Base-by-base conservation (phyloP, 2,888 invertebrate genomes). In the Chelonus formosanus region DNA sequence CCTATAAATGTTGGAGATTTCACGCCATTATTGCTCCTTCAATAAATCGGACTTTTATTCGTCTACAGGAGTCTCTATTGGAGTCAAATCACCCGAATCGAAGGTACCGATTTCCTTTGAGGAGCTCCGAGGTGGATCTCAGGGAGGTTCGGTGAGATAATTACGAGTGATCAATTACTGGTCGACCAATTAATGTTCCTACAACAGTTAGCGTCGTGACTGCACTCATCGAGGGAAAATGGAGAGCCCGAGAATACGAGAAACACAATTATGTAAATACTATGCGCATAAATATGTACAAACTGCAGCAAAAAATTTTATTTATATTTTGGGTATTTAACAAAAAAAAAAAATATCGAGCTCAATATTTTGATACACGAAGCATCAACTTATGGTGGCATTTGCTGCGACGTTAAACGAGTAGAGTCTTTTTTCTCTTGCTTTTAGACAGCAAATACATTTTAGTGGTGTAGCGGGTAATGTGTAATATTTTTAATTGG, bases 401-500 rank as follows among this genome's bases (percentile, higher is more conserved):
- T 40, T 40, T 6, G 40, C 7, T 55, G 31, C 44, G 10, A 32
- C 59, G 32, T 45, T 59, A 63, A 63, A 47, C 10, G 57, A 68
- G 65, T 66, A 59, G 52, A 67, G 60, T 67, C 53, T 72, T 72
- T 70, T 72, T 72, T 74, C 74, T 70, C 73, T 20, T 20, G 77
- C 79, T 80, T 80, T 78, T 79, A 80, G 80, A 81, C 78, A 78
- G 78, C 81, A 81, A 81, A 81, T 80, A 81, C 79, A 78, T 81
- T 82, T 82, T 80, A 79, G 77, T 75, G 74, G 74, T 75, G 77
- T 76, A 76, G 77, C 76, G 78, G 78, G 78, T 82, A 83, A 83
- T 82, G 80, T 80, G 80, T 82, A 83, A 83, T 83, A 83, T 83
- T 83, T 83, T 83, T 83, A 83, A 83, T 83, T 83, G 82, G 82